These are phyloP conservation scores for Heliconius hewitsoni DNA, from an alignment of 1,140 invertebrate genomes.

Conservation along the genomic window DNA sequence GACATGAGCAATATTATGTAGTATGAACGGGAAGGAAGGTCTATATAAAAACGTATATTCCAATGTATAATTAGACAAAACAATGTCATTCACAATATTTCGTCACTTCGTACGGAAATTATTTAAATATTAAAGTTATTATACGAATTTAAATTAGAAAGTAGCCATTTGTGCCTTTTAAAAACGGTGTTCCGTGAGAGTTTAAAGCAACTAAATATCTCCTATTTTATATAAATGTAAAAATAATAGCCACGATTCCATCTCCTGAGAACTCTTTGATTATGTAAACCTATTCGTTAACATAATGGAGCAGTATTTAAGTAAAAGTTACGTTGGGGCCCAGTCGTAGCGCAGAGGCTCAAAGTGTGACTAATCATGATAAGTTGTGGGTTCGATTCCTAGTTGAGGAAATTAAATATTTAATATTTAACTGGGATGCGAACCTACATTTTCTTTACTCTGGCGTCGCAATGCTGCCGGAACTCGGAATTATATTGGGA, in stretches of 20 bases:
- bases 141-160: constrained; percentile 5
- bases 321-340: constrained; percentile 2
- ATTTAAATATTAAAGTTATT: neutral
- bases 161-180: neutral
- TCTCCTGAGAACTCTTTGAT: constrained; percentile 6
- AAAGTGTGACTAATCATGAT: too few species aligned
- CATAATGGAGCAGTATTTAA: constrained; percentile 6
- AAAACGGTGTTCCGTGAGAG: neutral
- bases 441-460: too few species aligned
- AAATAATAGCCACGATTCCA: constrained; percentile 17
- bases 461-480: too few species aligned
- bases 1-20: too few species aligned
- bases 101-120: neutral
- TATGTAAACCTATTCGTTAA: constrained; percentile 14
- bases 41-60: too few species aligned
- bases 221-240: constrained; percentile 19
- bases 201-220: neutral
- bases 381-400: too few species aligned
- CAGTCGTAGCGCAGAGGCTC: too few species aligned
- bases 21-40: too few species aligned
- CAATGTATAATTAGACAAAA: neutral
- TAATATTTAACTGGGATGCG: too few species aligned
- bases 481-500: too few species aligned
- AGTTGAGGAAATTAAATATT: too few species aligned
- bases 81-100: neutral